Base-by-base conservation (phyloP, 2,113 vertebrate genomes). In the Rostratula benghalensis region DNA sequence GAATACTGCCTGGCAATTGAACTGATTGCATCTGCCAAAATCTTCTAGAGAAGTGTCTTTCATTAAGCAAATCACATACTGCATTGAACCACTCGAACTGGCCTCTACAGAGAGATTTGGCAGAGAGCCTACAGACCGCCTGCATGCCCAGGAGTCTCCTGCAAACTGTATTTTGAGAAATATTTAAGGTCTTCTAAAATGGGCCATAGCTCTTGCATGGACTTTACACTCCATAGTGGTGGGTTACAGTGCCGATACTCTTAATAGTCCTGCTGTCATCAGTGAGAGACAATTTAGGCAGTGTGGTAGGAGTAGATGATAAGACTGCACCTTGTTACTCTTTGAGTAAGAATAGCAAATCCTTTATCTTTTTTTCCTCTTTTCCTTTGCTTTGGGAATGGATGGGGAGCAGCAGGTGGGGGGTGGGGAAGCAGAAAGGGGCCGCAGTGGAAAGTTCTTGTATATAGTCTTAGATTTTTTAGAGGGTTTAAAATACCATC, bases 41-140 rank as follows among this genome's bases (percentile, higher is more conserved):
- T 87, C 84, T 89, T 91, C 63, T 69, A 50, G 75, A 94, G 95
- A 94, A 94, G 93, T 89, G 93, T 95, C 92, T 96, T 95, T 96
- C 93, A 96, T 96, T 96, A 95, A 92, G 89, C 91, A 97, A 94
- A 96, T 96, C 96, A 91, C 89, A 93, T 68, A 53, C 81, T 96
- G 96, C 91, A 78, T 59, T 76, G 81, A 89, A 70, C 48, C 87
- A 69, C 75, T 95, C 89, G 63, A 81, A 73, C 53, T 95, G 89
- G 89, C 89, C 92, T 79, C 83, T 82, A 6, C 87, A 83, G 80
- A 89, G 69, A 81, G 53, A 13, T 79, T 78, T 96, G 96, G 96
- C 95, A 92, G 74, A 70, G 45, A 89, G 83, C 77, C 90, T 53
- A 18, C 81, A 35, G 28, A 91, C 65, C 0, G 74, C 61, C 74